phyloP scores from a whole-genome alignment of 2,888 invertebrate genomes.

The Eugnorisma glareosa region DNA sequence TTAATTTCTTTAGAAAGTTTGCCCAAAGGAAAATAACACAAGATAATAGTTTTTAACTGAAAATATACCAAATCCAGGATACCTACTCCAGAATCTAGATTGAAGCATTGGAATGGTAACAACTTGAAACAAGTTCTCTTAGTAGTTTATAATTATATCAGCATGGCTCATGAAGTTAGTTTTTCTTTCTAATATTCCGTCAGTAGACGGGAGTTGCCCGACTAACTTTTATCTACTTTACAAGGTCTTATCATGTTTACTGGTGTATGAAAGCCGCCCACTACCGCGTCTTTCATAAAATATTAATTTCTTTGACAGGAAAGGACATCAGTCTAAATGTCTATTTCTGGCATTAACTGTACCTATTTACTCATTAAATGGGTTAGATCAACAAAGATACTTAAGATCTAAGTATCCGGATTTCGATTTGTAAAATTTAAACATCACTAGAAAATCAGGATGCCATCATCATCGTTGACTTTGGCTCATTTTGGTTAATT shows the following conservation, averaged over 20 bases:
- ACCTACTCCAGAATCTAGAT: background rate
- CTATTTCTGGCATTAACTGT: background rate
- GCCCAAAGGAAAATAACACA: background rate
- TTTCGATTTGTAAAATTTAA: background rate
- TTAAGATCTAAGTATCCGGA: background rate
- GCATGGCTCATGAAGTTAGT: conserved; percentile 12
- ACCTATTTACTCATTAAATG: no score
- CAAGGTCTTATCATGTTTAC: conserved; percentile 17
- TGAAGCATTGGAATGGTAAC: background rate
- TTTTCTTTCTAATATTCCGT: conserved; percentile 32
- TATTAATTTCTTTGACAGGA: background rate
- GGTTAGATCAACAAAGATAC: background rate
- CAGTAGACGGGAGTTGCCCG: background rate
- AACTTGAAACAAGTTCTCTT: conserved; percentile 25
- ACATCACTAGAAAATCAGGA: background rate
- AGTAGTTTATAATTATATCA: conserved; percentile 31
- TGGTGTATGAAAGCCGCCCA: background rate
- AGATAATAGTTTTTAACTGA: no score
- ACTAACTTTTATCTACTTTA: conserved; percentile 35
- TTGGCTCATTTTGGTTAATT: no score
- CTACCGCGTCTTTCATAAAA: background rate
- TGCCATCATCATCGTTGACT: no score
- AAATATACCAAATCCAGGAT: background rate
- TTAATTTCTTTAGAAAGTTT: background rate
- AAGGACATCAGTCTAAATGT: background rate